These are phyloP conservation scores for Oasisia sp. DNA, from an alignment of 2,888 invertebrate genomes.

Conservation along the genomic window DNA sequence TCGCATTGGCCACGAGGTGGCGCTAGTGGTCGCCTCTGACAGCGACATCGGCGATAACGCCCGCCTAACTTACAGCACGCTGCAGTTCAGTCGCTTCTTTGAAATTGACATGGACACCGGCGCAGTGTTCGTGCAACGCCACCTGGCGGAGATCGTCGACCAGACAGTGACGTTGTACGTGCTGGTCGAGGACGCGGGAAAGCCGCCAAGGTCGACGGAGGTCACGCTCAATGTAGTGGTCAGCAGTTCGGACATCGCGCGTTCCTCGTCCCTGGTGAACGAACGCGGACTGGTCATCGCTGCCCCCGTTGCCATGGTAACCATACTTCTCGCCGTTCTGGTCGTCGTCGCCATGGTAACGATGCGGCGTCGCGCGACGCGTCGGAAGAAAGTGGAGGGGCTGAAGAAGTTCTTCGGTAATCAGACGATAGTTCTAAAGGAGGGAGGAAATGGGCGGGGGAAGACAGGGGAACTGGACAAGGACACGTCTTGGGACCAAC, in stretches of 20 bases:
- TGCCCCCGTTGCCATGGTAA: not conserved
- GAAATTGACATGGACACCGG: constrained; percentile 64
- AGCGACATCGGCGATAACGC: constrained; percentile 49
- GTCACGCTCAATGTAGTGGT: not conserved
- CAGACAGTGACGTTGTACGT: not conserved
- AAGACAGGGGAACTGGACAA: not conserved
- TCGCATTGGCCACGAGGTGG: constrained; percentile 44
- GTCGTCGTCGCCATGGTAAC: not conserved
- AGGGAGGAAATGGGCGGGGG: not conserved
- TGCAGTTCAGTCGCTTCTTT: constrained; percentile 53
- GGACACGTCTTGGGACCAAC: not conserved
- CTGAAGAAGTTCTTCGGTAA: not conserved
- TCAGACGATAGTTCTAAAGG: not conserved
- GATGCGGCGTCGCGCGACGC: not conserved
- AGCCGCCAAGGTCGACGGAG: not conserved
- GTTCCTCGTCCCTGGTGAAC: not conserved
- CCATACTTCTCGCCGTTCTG: not conserved
- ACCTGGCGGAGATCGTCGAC: not conserved
- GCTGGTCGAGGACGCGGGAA: not conserved
- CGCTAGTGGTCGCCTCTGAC: constrained; percentile 46
- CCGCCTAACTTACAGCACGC: constrained; percentile 28
- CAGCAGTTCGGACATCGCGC: not conserved
- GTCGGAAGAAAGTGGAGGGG: not conserved
- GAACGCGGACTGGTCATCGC: not conserved
- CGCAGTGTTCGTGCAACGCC: constrained; percentile 39